Evolutionary conservation across 2,113 vertebrate species (phyloP).

Genomic region (cattle (Bos taurus)): DNA sequence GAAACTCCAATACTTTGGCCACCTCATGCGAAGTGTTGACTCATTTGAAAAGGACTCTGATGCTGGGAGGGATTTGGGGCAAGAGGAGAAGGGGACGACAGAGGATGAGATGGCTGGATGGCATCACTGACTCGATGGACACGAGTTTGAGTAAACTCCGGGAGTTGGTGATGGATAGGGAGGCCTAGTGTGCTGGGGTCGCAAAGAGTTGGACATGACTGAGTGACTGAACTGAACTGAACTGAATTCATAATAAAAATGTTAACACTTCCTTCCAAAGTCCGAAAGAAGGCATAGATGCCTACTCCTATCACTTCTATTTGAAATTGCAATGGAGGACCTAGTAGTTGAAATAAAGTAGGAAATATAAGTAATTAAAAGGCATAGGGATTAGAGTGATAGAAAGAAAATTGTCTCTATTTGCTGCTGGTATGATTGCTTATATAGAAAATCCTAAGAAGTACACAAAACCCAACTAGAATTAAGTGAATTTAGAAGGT

Average conservation of each 20-base stretch:
- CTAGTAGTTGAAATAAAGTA: background rate
- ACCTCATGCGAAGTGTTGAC: fast-evolving
- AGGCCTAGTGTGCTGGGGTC: too few species aligned
- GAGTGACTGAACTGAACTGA: too few species aligned
- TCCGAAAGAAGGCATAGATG: background rate
- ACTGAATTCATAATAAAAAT: background rate
- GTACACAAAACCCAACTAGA: background rate
- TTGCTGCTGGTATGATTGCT: background rate
- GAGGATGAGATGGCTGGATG: too few species aligned
- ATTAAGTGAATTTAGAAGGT: background rate
- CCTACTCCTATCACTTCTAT: background rate
- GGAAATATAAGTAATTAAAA: background rate
- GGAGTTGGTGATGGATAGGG: too few species aligned
- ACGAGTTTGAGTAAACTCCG: fast-evolving
- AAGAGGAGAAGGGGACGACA: too few species aligned
- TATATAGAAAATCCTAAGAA: background rate
- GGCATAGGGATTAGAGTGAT: background rate
- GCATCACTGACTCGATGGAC: fast-evolving
- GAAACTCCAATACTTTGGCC: too few species aligned
- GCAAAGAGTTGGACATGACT: too few species aligned
- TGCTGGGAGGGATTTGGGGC: too few species aligned
- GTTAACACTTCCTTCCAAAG: background rate
- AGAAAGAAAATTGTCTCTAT: background rate
- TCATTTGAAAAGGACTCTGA: too few species aligned
- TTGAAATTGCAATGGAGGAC: background rate